These are phyloP conservation scores for Nansenia antarctica DNA, from an alignment of 2,113 vertebrate genomes.

Conservation along the genomic window DNA sequence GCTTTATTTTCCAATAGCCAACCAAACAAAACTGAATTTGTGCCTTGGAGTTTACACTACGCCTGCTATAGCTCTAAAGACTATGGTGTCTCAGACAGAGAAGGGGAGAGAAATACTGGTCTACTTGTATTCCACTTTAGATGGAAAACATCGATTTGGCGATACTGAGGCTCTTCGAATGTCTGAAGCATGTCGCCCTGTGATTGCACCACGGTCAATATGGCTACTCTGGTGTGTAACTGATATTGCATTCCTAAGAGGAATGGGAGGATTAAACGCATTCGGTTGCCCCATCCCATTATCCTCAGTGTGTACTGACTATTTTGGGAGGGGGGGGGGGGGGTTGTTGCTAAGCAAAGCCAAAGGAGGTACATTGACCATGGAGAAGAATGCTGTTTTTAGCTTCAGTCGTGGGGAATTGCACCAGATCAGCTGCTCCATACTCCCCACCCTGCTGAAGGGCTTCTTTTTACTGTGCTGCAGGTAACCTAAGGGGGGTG, in stretches of 20 bases:
- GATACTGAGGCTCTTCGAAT: not conserved
- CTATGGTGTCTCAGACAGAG: no score
- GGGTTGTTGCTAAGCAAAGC: constrained; percentile 57
- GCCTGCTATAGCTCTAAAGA: no score
- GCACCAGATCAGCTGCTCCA: constrained; percentile 42
- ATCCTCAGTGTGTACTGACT: constrained; percentile 28
- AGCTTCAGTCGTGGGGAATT: constrained; percentile 36
- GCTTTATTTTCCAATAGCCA: no score
- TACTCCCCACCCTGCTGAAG: constrained; percentile 29
- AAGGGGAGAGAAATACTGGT: no score
- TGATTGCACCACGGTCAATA: constrained; percentile 31
- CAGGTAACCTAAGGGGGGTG: constrained; percentile 31
- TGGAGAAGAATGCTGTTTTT: constrained; percentile 55
- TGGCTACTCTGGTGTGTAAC: constrained; percentile 12
- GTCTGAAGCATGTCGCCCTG: constrained; percentile 20
- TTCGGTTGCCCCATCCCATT: constrained; percentile 32
- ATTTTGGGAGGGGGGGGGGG: constrained; percentile 8
- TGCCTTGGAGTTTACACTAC: no score
- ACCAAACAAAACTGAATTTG: no score
- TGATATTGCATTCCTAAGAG: constrained; percentile 21
- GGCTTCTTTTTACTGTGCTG: no score
- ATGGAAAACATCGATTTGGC: not conserved
- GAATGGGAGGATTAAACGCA: constrained; percentile 22
- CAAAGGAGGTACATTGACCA: constrained; percentile 37
- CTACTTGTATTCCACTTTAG: no score